Evolutionary conservation across 1,140 invertebrate species (phyloP).

Genomic region (Panagrolaimus sp.): DNA sequence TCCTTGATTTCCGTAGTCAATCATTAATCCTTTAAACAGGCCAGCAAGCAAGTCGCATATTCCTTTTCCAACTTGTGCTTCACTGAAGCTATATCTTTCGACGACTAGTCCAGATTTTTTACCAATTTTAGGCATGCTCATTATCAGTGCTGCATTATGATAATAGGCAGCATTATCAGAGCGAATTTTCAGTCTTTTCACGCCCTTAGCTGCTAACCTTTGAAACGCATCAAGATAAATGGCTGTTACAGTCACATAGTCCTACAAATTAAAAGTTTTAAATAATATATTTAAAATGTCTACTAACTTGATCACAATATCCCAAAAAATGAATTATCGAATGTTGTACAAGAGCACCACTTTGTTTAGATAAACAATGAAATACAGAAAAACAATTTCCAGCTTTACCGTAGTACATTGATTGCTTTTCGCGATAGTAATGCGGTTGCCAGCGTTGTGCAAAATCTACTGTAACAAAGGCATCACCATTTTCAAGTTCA

Average conservation of each 20-base stretch:
- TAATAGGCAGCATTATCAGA: background rate
- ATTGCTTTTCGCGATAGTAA: background rate
- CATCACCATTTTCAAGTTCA: background rate
- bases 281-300: background rate
- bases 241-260: background rate
- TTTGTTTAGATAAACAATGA: background rate
- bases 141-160: background rate
- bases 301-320: background rate
- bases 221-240: background rate
- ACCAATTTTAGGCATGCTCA: background rate
- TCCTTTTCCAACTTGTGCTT: background rate
- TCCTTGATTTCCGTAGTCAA: background rate
- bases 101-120: background rate
- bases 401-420: background rate
- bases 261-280: background rate
- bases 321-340: background rate
- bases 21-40: background rate
- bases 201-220: background rate
- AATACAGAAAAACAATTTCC: background rate
- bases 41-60: background rate
- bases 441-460: background rate
- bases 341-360: background rate
- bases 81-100: background rate
- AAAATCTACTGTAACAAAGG: background rate
- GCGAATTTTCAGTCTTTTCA: background rate